These are phyloP conservation scores for Indicator indicator DNA, from an alignment of 2,113 vertebrate genomes.

Conservation along the genomic window DNA sequence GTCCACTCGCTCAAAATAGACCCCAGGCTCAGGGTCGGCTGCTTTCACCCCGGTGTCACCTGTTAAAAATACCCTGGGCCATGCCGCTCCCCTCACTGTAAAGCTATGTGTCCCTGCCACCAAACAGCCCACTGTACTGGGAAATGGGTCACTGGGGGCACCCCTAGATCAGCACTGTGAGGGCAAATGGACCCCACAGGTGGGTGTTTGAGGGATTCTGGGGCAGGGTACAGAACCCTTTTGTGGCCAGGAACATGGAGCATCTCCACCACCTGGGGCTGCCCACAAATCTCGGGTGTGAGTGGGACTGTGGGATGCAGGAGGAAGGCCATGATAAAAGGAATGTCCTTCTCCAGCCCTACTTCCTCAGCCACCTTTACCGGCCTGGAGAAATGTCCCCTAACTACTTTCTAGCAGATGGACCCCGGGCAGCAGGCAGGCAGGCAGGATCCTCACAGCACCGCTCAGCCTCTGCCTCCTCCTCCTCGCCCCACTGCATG, in stretches of 20 bases:
- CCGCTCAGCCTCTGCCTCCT: not conserved
- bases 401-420: fast-evolving
- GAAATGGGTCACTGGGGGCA: not conserved
- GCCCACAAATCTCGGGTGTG: fast-evolving
- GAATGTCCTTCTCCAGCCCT: not conserved
- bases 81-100: not conserved
- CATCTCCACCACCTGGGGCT: fast-evolving
- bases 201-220: not conserved
- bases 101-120: not conserved
- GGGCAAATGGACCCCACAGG: fast-evolving
- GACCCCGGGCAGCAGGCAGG: not conserved
- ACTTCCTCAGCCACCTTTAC: not conserved
- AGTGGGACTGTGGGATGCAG: not conserved
- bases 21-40: constrained; percentile 20
- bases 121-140: not conserved
- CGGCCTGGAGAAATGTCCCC: not conserved
- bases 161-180: fast-evolving
- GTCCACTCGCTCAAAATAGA: constrained; percentile 64
- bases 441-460: fast-evolving
- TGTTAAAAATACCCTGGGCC: constrained; percentile 44
- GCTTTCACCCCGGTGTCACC: constrained; percentile 10
- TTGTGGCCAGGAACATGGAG: too few relatives aligned
- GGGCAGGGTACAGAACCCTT: not conserved
- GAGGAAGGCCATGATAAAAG: not conserved
- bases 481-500: not conserved